Conservation (phyloP, 2,888 invertebrate genomes). For the Mythimna loreyi region DNA sequence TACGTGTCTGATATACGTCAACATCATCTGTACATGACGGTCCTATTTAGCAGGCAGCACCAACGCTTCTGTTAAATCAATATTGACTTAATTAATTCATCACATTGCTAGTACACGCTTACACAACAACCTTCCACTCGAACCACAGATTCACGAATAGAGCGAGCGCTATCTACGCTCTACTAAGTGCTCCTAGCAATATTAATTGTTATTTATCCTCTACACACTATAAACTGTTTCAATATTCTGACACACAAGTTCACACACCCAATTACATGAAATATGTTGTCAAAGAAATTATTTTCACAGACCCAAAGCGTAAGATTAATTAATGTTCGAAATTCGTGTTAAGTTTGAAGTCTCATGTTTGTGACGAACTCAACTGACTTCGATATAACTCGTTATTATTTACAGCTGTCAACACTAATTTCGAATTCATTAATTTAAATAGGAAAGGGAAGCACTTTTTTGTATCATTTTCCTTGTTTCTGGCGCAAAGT, state of each 20-base stretch:
- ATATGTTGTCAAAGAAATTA: slow-evolving; percentile 34
- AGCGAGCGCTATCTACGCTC: slow-evolving; percentile 11
- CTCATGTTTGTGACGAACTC: slow-evolving; percentile 23
- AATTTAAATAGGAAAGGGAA: slow-evolving; percentile 14
- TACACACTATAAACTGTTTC: slow-evolving; percentile 24
- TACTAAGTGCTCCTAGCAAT: slow-evolving; percentile 24
- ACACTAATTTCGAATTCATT: slow-evolving; percentile 30
- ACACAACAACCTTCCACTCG: slow-evolving; percentile 51
- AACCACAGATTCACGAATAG: slow-evolving; percentile 42
- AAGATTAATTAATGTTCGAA: slow-evolving; percentile 51
- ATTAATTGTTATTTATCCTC: slow-evolving; percentile 33
- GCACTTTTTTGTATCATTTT: slow-evolving; percentile 12
- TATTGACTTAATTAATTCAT: slow-evolving; percentile 74
- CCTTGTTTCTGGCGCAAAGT: slow-evolving; percentile 31
- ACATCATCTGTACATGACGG: slow-evolving; percentile 41
- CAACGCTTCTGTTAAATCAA: slow-evolving; percentile 65
- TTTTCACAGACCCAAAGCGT: slow-evolving; percentile 28
- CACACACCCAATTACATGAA: slow-evolving; percentile 27
- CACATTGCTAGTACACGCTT: slow-evolving; percentile 61
- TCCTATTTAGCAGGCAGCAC: slow-evolving; percentile 33
- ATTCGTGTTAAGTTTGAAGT: slow-evolving; percentile 41
- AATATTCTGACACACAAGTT: slow-evolving; percentile 16
- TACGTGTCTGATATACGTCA: slow-evolving; percentile 28
- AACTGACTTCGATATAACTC: slow-evolving; percentile 24
- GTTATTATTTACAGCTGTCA: slow-evolving; percentile 28